Base-by-base conservation (phyloP, 2,113 vertebrate genomes). In the Tiliqua scincoides region DNA sequence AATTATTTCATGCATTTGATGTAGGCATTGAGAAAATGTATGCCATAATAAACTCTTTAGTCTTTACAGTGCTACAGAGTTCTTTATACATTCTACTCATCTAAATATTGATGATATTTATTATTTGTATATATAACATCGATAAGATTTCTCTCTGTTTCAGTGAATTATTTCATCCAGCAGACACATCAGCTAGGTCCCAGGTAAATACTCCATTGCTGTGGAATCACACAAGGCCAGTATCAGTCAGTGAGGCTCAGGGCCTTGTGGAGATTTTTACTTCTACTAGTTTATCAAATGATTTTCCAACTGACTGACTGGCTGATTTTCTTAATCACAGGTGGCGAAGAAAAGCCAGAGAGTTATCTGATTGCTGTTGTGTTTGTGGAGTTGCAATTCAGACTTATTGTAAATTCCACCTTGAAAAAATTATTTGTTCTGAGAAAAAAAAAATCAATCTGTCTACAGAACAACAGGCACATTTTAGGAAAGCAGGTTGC, bases 231-330 rank as follows among this genome's bases (percentile, higher is more conserved):
- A 57, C n/a, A 35, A 71, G 61, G 62, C 67, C 62, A 85, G 37
- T 57, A 68, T 77, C 27, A n/a, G 40, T n/a, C n/a, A 40, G 43
- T 35, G 15, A 62, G 32, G 40, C 61, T 67, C n/a, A 27, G 43
- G n/a, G 11, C 65, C 43, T 52, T 57, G 43, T 72, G 76, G 20
- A 57, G 43, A 57, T 57, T 77, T 30, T 77, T 76, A 77, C 25
- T 54, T 77, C 32, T 68, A 77, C 63, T 85, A 68, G 54, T 85
- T 85, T 76, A 85, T 54, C 71, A 63, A 30, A 65, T 40, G 52
- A 35, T 65, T 75, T 74, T 48, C 83, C 40, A 76, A 21, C n/a
- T 84, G 30, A 18, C 37, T 25, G 23, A 14, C 21, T 35, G 72
- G 21, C 72, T 75, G 59, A 59, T 65, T 59, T 84, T 84, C 75